Evolutionary conservation across 92 coral and sea anemone species (phyloP).

Genomic region (Phymanthus crucifer): DNA sequence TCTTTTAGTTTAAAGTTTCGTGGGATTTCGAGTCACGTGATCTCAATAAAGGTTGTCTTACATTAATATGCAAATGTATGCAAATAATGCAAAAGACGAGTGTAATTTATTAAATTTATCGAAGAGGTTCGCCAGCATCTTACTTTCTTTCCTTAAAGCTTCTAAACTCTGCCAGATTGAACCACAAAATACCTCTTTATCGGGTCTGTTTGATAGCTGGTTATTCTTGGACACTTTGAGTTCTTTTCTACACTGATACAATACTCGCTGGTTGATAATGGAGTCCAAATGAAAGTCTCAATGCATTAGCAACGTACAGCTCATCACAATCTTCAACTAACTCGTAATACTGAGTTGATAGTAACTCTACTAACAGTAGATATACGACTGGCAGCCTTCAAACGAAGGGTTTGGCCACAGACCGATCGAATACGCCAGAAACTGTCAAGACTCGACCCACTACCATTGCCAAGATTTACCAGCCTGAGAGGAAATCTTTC

Average conservation of each 20-base stretch:
- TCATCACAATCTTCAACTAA: constrained; percentile 5
- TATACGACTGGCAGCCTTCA: not conserved
- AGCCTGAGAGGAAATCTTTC: not conserved
- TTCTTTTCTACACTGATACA: not conserved
- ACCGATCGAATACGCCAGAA: not conserved
- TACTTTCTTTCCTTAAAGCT: not conserved
- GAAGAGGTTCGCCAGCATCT: constrained; percentile 6
- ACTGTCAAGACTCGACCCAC: not conserved
- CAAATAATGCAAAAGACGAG: not conserved
- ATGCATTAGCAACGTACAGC: not conserved
- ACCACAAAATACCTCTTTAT: not conserved
- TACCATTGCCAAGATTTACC: not conserved
- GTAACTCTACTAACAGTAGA: not conserved
- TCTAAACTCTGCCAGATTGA: not conserved
- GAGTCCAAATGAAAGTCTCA: not conserved
- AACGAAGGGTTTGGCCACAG: not conserved
- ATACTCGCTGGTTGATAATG: not conserved
- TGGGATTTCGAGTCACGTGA: not conserved
- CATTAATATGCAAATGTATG: constrained; percentile 3
- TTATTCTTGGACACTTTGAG: not conserved
- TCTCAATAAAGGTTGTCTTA: not conserved
- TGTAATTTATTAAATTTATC: not conserved
- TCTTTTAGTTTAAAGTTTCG: too few species aligned
- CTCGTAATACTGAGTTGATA: not conserved
- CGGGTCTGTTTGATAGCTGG: not conserved